Conservation (phyloP, 2,888 invertebrate genomes). For the Lasioglossum calceatum region DNA sequence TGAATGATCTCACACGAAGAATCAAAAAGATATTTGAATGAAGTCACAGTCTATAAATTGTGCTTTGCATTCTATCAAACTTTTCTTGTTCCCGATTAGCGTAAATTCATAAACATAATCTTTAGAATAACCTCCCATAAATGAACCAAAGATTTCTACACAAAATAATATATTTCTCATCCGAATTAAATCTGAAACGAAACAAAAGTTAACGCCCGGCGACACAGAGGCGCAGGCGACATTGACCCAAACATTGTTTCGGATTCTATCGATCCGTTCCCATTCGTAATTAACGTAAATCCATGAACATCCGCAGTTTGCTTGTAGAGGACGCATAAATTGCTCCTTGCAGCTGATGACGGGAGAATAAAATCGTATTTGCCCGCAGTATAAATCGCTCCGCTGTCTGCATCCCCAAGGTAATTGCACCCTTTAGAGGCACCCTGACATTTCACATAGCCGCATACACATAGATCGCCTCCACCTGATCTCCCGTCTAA, state of each 20-base stretch:
- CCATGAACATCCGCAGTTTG: background rate
- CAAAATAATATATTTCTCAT: too few species aligned
- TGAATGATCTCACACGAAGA: too few species aligned
- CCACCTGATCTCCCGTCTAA: constrained; percentile 28
- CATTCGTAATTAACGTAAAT: background rate
- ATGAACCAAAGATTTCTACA: too few species aligned
- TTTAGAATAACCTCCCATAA: too few species aligned
- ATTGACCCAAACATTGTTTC: background rate
- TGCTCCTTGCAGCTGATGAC: background rate
- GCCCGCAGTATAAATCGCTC: constrained; percentile 26
- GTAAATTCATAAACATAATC: too few species aligned
- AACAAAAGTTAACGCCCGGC: background rate
- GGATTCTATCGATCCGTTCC: background rate
- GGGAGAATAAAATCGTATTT: background rate
- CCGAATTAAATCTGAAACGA: background rate
- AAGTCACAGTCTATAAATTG: too few species aligned
- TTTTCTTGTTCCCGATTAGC: too few species aligned
- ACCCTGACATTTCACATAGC: constrained; percentile 59
- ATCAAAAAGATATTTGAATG: too few species aligned
- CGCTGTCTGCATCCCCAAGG: background rate
- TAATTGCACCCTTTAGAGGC: constrained; percentile 39
- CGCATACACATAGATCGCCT: constrained; percentile 9
- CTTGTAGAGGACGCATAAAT: background rate
- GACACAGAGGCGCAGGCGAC: background rate
- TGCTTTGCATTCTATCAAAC: too few species aligned